Evolutionary conservation across 2,888 invertebrate species (phyloP), one percentile per base, ranked within the genome.

Genomic region (Spilosoma lubricipeda): DNA sequence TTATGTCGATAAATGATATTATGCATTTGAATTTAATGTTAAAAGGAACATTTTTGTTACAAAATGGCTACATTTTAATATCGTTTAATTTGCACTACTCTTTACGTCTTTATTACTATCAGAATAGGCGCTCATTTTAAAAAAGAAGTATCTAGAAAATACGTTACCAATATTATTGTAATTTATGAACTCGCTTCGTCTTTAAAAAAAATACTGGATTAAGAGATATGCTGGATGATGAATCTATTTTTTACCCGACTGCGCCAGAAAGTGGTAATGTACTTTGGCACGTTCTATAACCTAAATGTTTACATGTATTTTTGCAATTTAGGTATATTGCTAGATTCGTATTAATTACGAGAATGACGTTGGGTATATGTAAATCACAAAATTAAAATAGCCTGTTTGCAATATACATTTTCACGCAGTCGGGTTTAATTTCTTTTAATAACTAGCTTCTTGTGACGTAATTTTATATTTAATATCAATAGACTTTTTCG

Each of bases 1-100:
- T 56, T 66, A 20, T 27, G 27, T 42, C 68, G 30, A 27, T 56
- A 63, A 13, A 11, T 48, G 33, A 45, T 72, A 77, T 77, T 77
- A 77, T 77, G 74, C 72, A 70, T n/a, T 39, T 63, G 4, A 15
- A 70, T 70, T 52, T 18, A 45, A 64, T 67, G 63, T 67, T 56
- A 39, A 56, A 15, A 67, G 30, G 36, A 64, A 73, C 48, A 64
- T 72, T 72, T 73, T 52, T 27, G 8, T 30, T 73, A 52, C 5
- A 23, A 56, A 30, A 63, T 63, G 63, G 63, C 63, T 30, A 39
- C 20, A 45, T 20, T 15, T 70, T 27, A 2, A 20, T 42, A 30
- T 63, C n/a, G 9, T 39, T 59, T 70, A 27, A 30, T 70, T 63
- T 70, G 63, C 39, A 70, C 70, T 70, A 27, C 59, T 36, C 15